These are phyloP conservation scores for Harpalus rubripes DNA, from an alignment of 2,888 invertebrate species.

Conservation along the genomic window DNA sequence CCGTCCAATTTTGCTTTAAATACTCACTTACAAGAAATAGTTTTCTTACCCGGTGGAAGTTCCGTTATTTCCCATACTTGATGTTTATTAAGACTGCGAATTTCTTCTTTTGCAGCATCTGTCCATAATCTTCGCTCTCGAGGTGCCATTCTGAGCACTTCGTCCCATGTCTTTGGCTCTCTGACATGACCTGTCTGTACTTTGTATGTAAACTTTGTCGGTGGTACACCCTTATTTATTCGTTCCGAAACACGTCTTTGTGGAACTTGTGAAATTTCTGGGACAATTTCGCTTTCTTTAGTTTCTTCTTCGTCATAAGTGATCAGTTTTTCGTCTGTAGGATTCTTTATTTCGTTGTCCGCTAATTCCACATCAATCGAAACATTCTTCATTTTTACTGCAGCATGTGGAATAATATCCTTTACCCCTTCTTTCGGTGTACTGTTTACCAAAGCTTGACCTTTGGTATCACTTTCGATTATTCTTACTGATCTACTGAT, in stretches of 20 bases:
- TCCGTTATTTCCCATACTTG: conserved; percentile 70
- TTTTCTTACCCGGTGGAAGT: conserved; percentile 68
- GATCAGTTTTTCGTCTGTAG: not conserved
- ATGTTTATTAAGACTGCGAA: conserved; percentile 69
- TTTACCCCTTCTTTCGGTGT: not conserved
- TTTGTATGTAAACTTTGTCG: conserved; percentile 14
- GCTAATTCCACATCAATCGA: not conserved
- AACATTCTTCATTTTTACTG: not conserved
- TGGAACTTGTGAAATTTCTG: conserved; percentile 8
- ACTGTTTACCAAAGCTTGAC: not conserved
- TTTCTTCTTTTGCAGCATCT: conserved; percentile 71
- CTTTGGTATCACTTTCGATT: conserved; percentile 20
- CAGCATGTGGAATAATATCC: too few species aligned
- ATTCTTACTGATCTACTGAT: conserved; percentile 41
- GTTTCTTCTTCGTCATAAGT: not conserved
- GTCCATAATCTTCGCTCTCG: conserved; percentile 66
- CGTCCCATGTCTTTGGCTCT: conserved; percentile 37
- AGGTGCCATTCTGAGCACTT: conserved; percentile 11
- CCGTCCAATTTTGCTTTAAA: conserved; percentile 51
- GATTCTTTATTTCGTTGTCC: not conserved
- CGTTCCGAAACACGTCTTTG: conserved; percentile 33
- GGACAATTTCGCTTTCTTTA: not conserved
- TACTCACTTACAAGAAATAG: conserved; percentile 65
- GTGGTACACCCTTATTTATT: conserved; percentile 20
- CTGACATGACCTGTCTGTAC: not conserved